Evolutionary conservation across 2,888 invertebrate species (phyloP).

Genomic region (Isoperla grammatica): DNA sequence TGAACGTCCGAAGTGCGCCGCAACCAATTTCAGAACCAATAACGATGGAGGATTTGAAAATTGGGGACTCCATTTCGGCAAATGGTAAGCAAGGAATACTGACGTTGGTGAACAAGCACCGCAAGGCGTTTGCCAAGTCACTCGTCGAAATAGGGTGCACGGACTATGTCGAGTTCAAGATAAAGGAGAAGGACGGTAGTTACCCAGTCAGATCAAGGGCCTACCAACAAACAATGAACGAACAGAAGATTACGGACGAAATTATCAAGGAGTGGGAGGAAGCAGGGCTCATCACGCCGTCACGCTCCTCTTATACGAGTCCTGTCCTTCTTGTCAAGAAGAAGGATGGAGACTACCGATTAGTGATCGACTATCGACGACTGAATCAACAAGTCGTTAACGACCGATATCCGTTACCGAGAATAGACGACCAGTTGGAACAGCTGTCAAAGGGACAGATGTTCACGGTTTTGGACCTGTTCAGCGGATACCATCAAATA

Average conservation of each 20-base stretch:
- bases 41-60: no score
- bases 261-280: slow-evolving; percentile 32
- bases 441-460: slow-evolving; percentile 34
- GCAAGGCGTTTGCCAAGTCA: no score
- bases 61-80: no score
- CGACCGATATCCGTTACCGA: slow-evolving; percentile 39
- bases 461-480: slow-evolving; percentile 38
- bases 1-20: no score
- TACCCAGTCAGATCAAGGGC: no score
- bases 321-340: slow-evolving; percentile 35
- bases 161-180: no score
- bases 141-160: no score
- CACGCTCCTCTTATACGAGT: slow-evolving; percentile 34
- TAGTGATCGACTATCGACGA: slow-evolving; percentile 36
- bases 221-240: slow-evolving; percentile 3
- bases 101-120: no score
- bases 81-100: no score
- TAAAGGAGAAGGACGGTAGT: no score
- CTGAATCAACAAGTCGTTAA: slow-evolving; percentile 37
- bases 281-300: slow-evolving; percentile 33
- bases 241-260: slow-evolving; percentile 30
- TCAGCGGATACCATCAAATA: slow-evolving; percentile 38
- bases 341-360: slow-evolving; percentile 32
- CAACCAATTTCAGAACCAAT: no score
- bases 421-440: slow-evolving; percentile 40